Evolutionary conservation across 2,113 vertebrate genomes (phyloP).

Genomic region (Antigone vipio): DNA sequence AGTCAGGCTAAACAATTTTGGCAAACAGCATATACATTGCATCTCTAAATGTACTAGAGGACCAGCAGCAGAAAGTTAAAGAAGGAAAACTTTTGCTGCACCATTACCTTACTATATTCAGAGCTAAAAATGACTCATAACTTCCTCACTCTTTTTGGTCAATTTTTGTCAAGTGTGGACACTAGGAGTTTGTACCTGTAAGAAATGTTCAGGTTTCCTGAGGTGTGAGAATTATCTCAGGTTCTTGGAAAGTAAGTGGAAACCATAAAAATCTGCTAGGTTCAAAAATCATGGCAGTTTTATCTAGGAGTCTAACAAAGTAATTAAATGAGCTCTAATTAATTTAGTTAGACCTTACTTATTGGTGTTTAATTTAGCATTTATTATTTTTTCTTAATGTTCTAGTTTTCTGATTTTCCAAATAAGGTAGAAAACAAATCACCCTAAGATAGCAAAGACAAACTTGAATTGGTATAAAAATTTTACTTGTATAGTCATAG

Average conservation of each 20-base stretch:
- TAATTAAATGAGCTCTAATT: background rate
- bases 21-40: background rate
- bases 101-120: background rate
- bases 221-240: background rate
- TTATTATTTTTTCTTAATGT: background rate
- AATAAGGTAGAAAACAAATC: background rate
- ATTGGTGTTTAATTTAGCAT: background rate
- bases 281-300: background rate
- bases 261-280: background rate
- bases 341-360: background rate
- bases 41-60: background rate
- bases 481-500: background rate
- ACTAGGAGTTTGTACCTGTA: background rate
- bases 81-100: background rate
- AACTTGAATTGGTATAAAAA: background rate
- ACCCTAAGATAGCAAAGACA: background rate
- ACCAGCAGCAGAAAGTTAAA: background rate
- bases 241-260: background rate
- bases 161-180: background rate
- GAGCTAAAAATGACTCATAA: background rate
- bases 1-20: background rate
- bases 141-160: background rate
- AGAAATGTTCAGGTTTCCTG: background rate
- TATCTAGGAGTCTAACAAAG: background rate
- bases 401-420: background rate